phyloP scores from a whole-genome alignment of 2,797 vertebrate genomes.

The Hoplostethus mediterraneus region DNA sequence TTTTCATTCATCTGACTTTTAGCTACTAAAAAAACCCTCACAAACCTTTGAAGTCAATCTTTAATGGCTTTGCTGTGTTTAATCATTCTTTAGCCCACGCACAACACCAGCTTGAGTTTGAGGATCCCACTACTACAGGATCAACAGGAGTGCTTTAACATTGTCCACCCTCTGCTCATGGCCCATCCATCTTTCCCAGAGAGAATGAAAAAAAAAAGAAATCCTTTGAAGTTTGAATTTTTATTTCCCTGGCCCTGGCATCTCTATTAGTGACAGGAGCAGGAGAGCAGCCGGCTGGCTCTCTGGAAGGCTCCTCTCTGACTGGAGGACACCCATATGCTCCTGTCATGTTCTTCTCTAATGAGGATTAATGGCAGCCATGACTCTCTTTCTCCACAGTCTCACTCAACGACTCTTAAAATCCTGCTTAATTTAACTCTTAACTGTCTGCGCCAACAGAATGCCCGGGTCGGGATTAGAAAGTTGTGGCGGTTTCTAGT shows the following conservation, averaged over 20 bases:
- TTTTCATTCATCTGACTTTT: conserved; percentile 48
- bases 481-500: conserved; percentile 7
- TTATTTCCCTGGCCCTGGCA: conserved; percentile 48
- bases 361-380: conserved; percentile 80
- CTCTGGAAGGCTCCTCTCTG: conserved; percentile 23
- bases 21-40: conserved; percentile 20
- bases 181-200: conserved; percentile 64
- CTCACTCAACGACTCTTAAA: conserved; percentile 43
- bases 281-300: conserved; percentile 54
- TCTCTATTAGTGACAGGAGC: conserved; percentile 57
- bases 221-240: conserved; percentile 53
- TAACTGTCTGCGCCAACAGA: conserved; percentile 14
- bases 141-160: conserved; percentile 67
- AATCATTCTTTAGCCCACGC: conserved; percentile 22
- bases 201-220: conserved; percentile 40
- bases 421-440: conserved; percentile 48
- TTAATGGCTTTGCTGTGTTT: conserved; percentile 45
- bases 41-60: conserved; percentile 61
- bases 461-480: conserved; percentile 22
- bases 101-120: conserved; percentile 35
- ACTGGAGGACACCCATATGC: conserved; percentile 69
- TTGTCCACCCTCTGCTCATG: conserved; percentile 40
- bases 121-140: conserved; percentile 36
- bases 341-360: conserved; percentile 77
- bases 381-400: conserved; percentile 51